Conservation (phyloP, 2,113 vertebrate genomes). For the Calidris pugnax region DNA sequence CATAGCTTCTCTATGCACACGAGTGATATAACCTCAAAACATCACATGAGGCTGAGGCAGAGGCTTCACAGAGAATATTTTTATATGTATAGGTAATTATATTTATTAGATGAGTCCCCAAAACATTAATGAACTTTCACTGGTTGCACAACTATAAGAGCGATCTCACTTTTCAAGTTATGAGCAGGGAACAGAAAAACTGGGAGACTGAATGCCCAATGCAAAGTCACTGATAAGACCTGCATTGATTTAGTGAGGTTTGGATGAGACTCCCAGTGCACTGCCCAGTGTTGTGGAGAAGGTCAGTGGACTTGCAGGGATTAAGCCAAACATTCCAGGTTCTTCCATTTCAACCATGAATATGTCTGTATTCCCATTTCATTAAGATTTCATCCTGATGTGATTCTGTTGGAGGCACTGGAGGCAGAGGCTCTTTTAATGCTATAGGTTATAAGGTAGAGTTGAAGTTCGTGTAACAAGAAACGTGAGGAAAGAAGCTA, state of each 20-base stretch:
- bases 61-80: not conserved
- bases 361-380: not conserved
- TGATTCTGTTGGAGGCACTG: not conserved
- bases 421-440: not conserved
- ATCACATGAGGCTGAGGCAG: not conserved
- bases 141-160: not conserved
- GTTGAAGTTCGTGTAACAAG: not conserved
- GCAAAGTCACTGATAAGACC: not conserved
- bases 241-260: not conserved
- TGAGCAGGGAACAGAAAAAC: not conserved
- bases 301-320: not conserved
- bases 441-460: not conserved
- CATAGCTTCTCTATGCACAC: not conserved
- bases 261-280: not conserved
- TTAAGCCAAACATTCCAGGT: not conserved
- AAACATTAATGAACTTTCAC: not conserved
- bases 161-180: not conserved
- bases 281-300: not conserved
- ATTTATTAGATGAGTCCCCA: not conserved
- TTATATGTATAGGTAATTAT: not conserved
- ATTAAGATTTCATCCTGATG: not conserved
- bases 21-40: not conserved
- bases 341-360: not conserved
- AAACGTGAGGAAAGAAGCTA: not conserved
- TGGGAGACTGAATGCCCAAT: not conserved